phyloP scores from a whole-genome alignment of 2,888 invertebrate species.

The Pseudococcus viburni region DNA sequence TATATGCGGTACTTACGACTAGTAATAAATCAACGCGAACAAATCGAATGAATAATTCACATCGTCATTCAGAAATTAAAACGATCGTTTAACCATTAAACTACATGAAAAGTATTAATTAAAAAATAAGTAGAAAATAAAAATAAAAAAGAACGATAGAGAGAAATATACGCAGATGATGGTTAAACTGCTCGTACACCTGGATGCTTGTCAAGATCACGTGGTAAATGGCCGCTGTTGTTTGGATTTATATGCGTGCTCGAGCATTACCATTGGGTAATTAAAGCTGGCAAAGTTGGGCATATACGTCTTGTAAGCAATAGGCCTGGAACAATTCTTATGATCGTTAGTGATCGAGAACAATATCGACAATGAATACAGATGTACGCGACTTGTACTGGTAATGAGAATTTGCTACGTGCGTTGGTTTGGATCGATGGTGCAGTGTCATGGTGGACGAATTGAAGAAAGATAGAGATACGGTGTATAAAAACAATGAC shows the following conservation, averaged over 20 bases:
- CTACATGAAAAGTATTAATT: slow-evolving; percentile 19
- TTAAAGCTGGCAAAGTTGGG: background rate
- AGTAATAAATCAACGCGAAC: slow-evolving; percentile 11
- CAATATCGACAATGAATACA: slow-evolving; percentile 27
- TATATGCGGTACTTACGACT: background rate
- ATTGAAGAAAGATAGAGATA: background rate
- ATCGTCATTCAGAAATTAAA: slow-evolving; percentile 15
- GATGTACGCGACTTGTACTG: background rate
- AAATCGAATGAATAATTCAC: slow-evolving; percentile 31
- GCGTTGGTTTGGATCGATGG: background rate
- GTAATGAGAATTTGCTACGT: slow-evolving; percentile 18
- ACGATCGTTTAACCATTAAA: slow-evolving; percentile 4
- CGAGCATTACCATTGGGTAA: background rate
- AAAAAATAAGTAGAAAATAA: background rate
- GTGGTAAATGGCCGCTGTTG: background rate
- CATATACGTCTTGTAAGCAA: background rate
- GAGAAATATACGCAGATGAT: background rate
- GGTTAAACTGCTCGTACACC: background rate
- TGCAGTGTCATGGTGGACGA: background rate
- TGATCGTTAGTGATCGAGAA: background rate
- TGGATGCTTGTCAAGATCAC: background rate
- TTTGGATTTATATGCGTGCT: background rate
- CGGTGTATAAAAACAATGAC: background rate
- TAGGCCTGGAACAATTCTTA: background rate
- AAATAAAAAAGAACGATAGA: background rate